Conservation (phyloP, 1,140 invertebrate species). For the Carposina sasakii region DNA sequence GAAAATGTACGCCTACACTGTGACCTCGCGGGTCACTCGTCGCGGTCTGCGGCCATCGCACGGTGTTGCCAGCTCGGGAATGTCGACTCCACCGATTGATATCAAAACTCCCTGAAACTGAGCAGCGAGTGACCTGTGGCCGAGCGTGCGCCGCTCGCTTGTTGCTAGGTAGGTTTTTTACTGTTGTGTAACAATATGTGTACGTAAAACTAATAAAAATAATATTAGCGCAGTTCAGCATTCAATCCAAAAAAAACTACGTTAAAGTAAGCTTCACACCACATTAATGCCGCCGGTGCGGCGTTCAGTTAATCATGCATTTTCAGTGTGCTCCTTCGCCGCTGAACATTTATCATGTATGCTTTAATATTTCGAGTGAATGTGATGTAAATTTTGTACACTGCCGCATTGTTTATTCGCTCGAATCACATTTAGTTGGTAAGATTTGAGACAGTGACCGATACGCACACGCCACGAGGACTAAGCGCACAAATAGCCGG, state of each 20-base stretch:
- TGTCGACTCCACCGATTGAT: too few relatives aligned
- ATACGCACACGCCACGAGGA: constrained; percentile 42
- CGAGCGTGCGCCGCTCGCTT: constrained; percentile 48
- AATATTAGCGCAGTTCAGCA: constrained; percentile 66
- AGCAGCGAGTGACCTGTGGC: constrained; percentile 31
- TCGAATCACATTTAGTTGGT: constrained; percentile 67
- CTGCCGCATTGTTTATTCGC: constrained; percentile 69
- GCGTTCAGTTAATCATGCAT: constrained; percentile 43
- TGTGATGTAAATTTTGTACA: constrained; percentile 72
- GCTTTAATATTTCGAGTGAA: constrained; percentile 68
- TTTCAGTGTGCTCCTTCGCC: constrained; percentile 51
- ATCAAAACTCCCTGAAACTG: too few relatives aligned
- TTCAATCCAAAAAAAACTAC: constrained; percentile 50
- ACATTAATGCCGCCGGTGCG: too few relatives aligned
- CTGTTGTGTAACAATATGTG: constrained; percentile 69
- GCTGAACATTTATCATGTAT: constrained; percentile 54
- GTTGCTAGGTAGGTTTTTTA: constrained; percentile 72
- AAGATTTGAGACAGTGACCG: constrained; percentile 52
- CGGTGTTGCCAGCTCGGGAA: too few relatives aligned
- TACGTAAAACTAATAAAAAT: constrained; percentile 65
- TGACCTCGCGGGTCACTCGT: constrained; percentile 47
- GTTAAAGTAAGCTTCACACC: constrained; percentile 60
- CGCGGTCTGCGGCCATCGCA: not conserved
- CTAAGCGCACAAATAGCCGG: constrained; percentile 25
- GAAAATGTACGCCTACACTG: constrained; percentile 59